Percentiles rank a stretch among this genome's conserved stretches.
These are phyloP conservation scores for Azemiops feae DNA, from an alignment of 2,113 vertebrate genomes.

Conservation along the genomic window DNA sequence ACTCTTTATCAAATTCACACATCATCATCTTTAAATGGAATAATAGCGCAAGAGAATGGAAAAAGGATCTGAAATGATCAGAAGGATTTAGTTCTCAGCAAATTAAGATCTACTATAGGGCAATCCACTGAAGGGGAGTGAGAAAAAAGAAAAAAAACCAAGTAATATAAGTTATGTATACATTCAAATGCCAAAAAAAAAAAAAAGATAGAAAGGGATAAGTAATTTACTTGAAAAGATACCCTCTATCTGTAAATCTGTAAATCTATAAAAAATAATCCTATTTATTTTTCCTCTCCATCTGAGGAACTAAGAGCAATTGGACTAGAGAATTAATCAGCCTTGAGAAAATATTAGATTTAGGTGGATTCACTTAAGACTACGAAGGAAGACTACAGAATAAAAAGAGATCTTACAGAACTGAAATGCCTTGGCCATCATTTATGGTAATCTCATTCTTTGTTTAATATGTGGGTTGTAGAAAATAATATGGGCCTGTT, in stretches of 20 bases:
- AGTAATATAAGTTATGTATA: slow-evolving; percentile 3
- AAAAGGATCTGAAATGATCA: slow-evolving; percentile 15
- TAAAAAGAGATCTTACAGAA: background rate
- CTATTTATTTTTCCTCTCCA: background rate
- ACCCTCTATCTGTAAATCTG: background rate
- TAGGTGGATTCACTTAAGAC: background rate
- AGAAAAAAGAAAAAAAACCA: slow-evolving; percentile 1
- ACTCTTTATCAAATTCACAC: slow-evolving; percentile 22
- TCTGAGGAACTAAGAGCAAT: background rate
- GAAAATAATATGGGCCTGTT: background rate
- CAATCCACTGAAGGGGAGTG: slow-evolving; percentile 11
- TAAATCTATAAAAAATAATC: too few relatives aligned
- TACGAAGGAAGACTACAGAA: background rate
- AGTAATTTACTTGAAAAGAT: background rate
- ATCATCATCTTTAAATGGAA: slow-evolving; percentile 23
- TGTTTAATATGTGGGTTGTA: background rate
- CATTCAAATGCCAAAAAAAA: background rate
- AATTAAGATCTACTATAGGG: slow-evolving; percentile 14
- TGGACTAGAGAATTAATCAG: background rate
- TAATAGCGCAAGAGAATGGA: slow-evolving; percentile 26
- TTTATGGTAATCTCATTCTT: background rate
- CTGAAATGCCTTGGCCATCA: background rate
- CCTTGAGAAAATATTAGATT: background rate
- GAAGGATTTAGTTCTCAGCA: slow-evolving; percentile 24
- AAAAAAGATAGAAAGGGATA: background rate